Evolutionary conservation across 2,113 vertebrate genomes (phyloP), one percentile per base, ranked within the genome.

Genomic region (Cinclus mexicanus): DNA sequence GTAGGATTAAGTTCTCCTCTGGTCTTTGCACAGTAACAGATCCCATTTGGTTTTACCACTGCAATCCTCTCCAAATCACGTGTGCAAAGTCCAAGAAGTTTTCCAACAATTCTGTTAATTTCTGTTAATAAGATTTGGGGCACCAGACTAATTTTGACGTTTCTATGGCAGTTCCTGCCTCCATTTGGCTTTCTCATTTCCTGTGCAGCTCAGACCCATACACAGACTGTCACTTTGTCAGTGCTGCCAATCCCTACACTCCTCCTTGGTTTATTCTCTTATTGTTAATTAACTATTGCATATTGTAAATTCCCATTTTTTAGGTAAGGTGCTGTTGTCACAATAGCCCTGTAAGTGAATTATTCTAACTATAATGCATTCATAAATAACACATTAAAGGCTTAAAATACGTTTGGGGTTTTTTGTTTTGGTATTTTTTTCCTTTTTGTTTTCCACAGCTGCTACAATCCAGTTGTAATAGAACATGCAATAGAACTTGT

Each of bases 341-440:
- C 94, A 95, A 91, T 33, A 89, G 93, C 44, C 89, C n/a, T 75
- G 35, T 90, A 96, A 95, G 57, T 79, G 82, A 96, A 91, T 93
- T 84, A 87, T 83, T 83, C 42, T 20, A 65, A 90, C 47, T 69
- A 17, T 70, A 93, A 81, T 87, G 11, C 60, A 65, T 89, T 94
- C 75, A 95, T 83, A 92, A 93, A 80, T 33, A 93, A 88, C 85
- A 79, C 18, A 88, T 92, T 90, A 88, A 80, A 80, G 90, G 63
- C 46, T 65, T 72, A 53, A 92, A 94, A 86, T 72, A 90, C 37
- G 2, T 37, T 37, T 37, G 35, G 35, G 35, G 35, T 37, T 37
- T 37, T 37, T 37, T 37, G 35, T 37, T 37, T 37, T 37, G 35
- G 35, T 37, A 37, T 37, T 37, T 37, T 37, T 37, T 37, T 37